A percentile compares a stretch with the other conserved stretches of the same genome.
Conservation (phyloP, 2,113 vertebrate species). For the Serinus canaria region DNA sequence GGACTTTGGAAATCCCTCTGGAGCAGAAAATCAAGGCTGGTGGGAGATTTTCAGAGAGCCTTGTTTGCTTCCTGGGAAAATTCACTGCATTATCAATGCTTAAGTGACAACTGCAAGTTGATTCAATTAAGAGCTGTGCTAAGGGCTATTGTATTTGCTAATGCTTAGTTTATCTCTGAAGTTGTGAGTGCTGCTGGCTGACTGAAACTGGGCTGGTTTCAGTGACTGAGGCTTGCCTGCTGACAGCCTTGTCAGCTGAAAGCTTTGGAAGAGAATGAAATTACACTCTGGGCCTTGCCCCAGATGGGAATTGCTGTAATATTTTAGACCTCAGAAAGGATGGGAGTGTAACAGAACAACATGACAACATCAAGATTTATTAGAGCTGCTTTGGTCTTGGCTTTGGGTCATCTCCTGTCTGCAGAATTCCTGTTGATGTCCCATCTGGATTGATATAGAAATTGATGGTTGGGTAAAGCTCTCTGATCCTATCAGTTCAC, state of each 20-base stretch:
- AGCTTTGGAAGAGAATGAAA: slow-evolving; percentile 4
- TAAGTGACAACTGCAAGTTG: neutral
- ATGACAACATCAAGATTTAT: slow-evolving; percentile 27
- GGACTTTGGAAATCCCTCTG: neutral
- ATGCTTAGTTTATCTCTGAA: neutral
- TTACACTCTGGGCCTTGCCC: neutral
- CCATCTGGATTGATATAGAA: slow-evolving; percentile 17
- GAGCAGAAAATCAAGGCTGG: neutral
- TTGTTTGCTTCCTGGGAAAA: neutral
- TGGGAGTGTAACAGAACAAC: neutral
- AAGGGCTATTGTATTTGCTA: neutral
- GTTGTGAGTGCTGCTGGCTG: neutral
- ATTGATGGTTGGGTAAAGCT: slow-evolving; percentile 10
- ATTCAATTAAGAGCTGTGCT: neutral
- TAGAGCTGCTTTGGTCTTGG: slow-evolving; percentile 26
- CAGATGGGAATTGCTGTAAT: slow-evolving; percentile 26
- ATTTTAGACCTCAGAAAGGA: slow-evolving; percentile 3
- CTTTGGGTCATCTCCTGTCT: slow-evolving; percentile 30
- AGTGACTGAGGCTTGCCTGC: neutral
- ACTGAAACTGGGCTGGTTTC: neutral
- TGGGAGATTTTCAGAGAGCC: neutral
- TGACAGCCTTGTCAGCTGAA: neutral
- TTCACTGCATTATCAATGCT: neutral
- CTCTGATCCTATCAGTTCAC: slow-evolving; percentile 23
- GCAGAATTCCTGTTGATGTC: slow-evolving; percentile 18